Evolutionary conservation across 1,140 invertebrate species (phyloP), one percentile per base, ranked within the genome.

Genomic region (Philopotamus ludificatus): DNA sequence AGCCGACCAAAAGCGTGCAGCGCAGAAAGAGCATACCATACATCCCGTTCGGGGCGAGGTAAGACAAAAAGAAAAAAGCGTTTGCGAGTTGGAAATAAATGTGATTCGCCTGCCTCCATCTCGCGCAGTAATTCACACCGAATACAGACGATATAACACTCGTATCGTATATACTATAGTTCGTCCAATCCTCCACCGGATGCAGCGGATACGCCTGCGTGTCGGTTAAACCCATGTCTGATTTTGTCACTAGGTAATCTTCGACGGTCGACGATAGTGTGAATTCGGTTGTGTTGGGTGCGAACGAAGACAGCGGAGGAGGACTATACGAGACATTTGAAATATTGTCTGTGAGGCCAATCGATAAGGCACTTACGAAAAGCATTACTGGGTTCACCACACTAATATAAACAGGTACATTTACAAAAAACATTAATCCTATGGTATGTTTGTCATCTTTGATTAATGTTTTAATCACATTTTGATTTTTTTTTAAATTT

Each of bases 81-180:
- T 94, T 93, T 60, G 90, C 90, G 71, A 93, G 79, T 82, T 95
- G 90, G 77, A 90, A 91, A 78, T 89, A 90, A 54, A 89, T 79
- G 76, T 90, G 89, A 74, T 90, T 88, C 4, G 82, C 76, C 63
- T 81, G 80, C 68, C 79, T 77, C 83, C 83, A 85, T 60, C 77
- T 77, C n/a, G 81, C 76, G 71, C 83, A 84, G 71, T 83, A 80
- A 70, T 84, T 79, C 53, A 84, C 65, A 57, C 62, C 66, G 63
- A 70, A 65, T 21, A 68, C 59, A 4, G 67, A 42, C 9, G 67
- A 68, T 53, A 68, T 68, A 42, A 68, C 64, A 57, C 59, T 68
- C 50, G 60, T 68, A 34, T 68, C 67, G 34, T 62, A 65, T 1
- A 41, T 28, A 1, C 63, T 58, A 39, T 62, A 68, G 58, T 68